Conservation (phyloP, 2,113 vertebrate species). For the Lampris incognitus region DNA sequence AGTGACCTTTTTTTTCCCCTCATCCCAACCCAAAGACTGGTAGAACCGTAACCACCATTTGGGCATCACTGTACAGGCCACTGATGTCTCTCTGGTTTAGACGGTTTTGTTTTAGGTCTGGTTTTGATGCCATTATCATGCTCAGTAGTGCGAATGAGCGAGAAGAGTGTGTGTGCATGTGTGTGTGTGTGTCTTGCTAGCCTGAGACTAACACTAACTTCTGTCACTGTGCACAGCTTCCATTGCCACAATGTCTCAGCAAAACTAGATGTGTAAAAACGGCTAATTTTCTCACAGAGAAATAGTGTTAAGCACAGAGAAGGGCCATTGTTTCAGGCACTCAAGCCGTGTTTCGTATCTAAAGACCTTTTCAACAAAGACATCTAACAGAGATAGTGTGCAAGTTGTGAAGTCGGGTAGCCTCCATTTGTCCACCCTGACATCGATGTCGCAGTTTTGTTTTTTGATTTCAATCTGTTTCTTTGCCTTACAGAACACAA, state of each 20-base stretch:
- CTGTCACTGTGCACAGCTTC: conserved; percentile 29
- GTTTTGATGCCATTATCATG: background rate
- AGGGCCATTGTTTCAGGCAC: conserved; percentile 11
- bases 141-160: background rate
- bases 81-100: background rate
- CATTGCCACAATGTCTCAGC: conserved; percentile 27
- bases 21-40: too few species aligned
- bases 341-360: background rate
- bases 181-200: background rate
- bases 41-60: too few species aligned
- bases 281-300: conserved; percentile 8
- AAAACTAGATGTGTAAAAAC: conserved; percentile 25
- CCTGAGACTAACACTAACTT: conserved; percentile 36
- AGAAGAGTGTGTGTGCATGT: background rate
- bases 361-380: conserved; percentile 11
- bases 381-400: conserved; percentile 20
- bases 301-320: conserved; percentile 2
- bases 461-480: conserved; percentile 32
- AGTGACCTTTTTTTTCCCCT: too few species aligned
- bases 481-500: conserved; percentile 92
- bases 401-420: conserved; percentile 16
- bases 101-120: background rate
- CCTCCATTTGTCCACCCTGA: conserved; percentile 10
- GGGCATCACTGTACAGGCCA: too few species aligned
- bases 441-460: conserved; percentile 33